phyloP scores from a whole-genome alignment of 2,113 vertebrate species.

The Steatornis caripensis region DNA sequence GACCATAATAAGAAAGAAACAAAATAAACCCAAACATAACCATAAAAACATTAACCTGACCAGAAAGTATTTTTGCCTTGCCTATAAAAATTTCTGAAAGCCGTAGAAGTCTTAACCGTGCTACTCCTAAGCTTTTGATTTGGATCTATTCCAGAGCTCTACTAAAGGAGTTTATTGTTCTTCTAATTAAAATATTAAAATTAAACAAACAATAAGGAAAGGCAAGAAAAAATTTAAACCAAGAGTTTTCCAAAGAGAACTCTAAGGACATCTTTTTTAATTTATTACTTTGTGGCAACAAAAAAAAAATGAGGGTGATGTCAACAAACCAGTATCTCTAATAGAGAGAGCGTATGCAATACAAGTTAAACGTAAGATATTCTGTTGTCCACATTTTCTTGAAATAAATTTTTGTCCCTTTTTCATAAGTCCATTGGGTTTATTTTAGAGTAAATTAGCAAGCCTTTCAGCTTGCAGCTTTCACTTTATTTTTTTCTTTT shows the following conservation, averaged over 20 bases:
- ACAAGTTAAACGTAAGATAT: background rate
- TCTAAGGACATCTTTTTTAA: background rate
- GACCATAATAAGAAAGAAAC: background rate
- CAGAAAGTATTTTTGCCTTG: conserved; percentile 19
- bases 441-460: background rate
- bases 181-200: conserved; percentile 1
- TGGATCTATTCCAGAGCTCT: conserved; percentile 3
- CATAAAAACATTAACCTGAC: background rate
- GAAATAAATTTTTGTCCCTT: background rate
- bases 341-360: background rate
- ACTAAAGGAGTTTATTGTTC: conserved; percentile 18
- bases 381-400: background rate
- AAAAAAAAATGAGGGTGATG: background rate
- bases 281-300: background rate
- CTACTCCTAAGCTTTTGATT: background rate
- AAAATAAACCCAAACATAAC: background rate
- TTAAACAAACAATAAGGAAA: background rate
- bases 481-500: background rate
- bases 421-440: background rate
- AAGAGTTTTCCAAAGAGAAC: background rate
- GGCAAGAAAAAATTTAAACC: background rate
- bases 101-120: background rate
- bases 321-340: background rate
- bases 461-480: background rate
- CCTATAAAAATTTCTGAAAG: conserved; percentile 25